phyloP scores from a whole-genome alignment of 2,888 invertebrate genomes.

The Nysson spinosus region DNA sequence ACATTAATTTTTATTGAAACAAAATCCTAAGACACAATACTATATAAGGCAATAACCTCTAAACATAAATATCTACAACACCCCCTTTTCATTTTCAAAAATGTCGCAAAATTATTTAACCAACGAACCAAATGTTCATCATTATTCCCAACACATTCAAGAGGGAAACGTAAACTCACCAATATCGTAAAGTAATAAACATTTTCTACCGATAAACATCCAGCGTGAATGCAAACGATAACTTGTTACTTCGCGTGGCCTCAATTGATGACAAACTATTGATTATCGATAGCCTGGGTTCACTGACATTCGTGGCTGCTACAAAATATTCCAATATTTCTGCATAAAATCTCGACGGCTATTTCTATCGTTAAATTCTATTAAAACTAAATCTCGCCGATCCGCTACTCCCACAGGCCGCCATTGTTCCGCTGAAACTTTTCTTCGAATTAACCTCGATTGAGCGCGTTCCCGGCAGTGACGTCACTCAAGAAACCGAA shows the following conservation, averaged over 20 bases:
- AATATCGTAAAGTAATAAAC: too few relatives aligned
- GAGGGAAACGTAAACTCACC: constrained; percentile 11
- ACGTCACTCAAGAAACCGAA: constrained; percentile 42
- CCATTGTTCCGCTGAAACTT: constrained; percentile 1
- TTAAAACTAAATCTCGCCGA: too few relatives aligned
- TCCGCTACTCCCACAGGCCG: not conserved
- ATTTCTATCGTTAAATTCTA: not conserved
- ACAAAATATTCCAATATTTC: constrained; percentile 26
- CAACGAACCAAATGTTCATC: constrained; percentile 31
- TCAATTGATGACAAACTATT: constrained; percentile 47
- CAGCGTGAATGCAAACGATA: constrained; percentile 31
- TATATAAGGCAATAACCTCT: too few relatives aligned
- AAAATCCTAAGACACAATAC: too few relatives aligned
- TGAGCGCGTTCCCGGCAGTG: too few relatives aligned
- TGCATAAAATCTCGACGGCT: not conserved
- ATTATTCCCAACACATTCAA: too few relatives aligned
- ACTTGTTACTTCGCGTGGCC: constrained; percentile 26
- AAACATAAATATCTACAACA: too few relatives aligned
- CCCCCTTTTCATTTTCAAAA: too few relatives aligned
- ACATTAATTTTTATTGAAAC: too few relatives aligned
- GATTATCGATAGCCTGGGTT: constrained; percentile 57
- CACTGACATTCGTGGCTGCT: constrained; percentile 48
- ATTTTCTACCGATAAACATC: not conserved
- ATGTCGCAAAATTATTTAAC: too few relatives aligned
- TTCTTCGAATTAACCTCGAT: constrained; percentile 7